Conservation (phyloP, 2,797 vertebrate genomes). For the Sebastes umbrosus region DNA sequence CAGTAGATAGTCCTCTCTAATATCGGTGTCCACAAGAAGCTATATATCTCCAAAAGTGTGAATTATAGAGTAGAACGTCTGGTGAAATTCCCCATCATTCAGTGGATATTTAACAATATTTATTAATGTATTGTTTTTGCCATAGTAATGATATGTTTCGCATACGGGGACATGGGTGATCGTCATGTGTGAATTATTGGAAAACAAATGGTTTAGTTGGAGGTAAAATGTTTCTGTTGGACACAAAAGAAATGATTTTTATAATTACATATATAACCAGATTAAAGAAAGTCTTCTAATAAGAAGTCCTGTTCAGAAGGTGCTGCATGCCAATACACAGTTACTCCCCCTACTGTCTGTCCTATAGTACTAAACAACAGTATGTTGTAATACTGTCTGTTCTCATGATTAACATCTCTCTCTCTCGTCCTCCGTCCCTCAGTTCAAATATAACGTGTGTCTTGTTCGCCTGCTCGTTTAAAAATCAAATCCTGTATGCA, state of each 20-base stretch:
- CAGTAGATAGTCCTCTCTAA: conserved; percentile 48
- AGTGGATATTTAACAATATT: conserved; percentile 26
- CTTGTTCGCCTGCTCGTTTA: conserved; percentile 64
- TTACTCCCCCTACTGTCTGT: conserved; percentile 60
- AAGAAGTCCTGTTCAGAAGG: conserved; percentile 42
- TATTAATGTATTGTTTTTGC: conserved; percentile 23
- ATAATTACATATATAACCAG: conserved; percentile 42
- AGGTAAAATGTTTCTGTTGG: conserved; percentile 35
- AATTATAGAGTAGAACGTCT: conserved; percentile 17
- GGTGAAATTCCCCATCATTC: conserved; percentile 13
- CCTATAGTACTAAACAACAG: conserved; percentile 54
- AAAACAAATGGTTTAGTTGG: conserved; percentile 16
- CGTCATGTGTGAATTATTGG: conserved; percentile 27
- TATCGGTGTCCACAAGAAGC: conserved; percentile 35
- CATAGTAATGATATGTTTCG: conserved; percentile 32
- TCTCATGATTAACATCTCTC: conserved; percentile 17
- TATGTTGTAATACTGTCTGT: conserved; percentile 76
- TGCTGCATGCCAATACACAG: conserved; percentile 67
- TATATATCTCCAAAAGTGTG: conserved; percentile 39
- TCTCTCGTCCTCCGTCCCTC: conserved; percentile 1
- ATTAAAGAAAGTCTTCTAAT: conserved; percentile 63
- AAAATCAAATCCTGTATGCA: conserved; percentile 70
- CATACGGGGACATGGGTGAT: conserved; percentile 1
- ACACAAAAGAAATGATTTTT: conserved; percentile 29
- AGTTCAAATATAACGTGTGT: conserved; percentile 45